A percentile compares a stretch with the other conserved stretches of the same genome.
phyloP scores from a whole-genome alignment of 2,888 invertebrate species.

The Agrochola lychnidis region DNA sequence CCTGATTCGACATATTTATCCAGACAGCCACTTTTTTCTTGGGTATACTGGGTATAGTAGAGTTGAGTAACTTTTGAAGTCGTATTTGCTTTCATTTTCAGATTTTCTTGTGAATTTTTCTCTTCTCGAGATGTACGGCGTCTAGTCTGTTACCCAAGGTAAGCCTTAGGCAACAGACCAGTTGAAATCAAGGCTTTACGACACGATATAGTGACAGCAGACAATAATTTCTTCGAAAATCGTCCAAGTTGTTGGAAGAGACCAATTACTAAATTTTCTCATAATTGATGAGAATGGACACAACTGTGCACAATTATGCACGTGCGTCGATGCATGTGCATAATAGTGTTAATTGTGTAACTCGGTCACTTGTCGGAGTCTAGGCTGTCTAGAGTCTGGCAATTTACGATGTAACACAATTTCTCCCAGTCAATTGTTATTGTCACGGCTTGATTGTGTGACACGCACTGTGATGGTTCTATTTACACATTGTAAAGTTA shows the following conservation, averaged over 20 bases:
- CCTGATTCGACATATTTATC: not conserved
- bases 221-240: not conserved
- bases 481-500: slow-evolving; percentile 4
- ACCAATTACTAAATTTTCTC: not conserved
- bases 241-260: not conserved
- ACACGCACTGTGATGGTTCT: slow-evolving; percentile 12
- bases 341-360: slow-evolving; percentile 49
- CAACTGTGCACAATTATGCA: slow-evolving; percentile 30
- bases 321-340: slow-evolving; percentile 15
- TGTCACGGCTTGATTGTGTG: slow-evolving; percentile 42
- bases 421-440: slow-evolving; percentile 42
- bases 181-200: not conserved
- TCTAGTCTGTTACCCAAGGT: not conserved
- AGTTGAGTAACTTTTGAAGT: not conserved
- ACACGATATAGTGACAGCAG: not conserved
- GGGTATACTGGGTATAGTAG: not conserved
- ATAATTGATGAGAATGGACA: slow-evolving; percentile 37
- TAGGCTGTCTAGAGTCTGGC: slow-evolving; percentile 14
- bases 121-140: not conserved
- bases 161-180: not conserved
- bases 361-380: slow-evolving; percentile 27
- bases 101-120: not conserved
- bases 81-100: not conserved
- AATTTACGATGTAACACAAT: slow-evolving; percentile 14
- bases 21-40: not conserved